Conservation (phyloP, 2,797 vertebrate genomes). For the Anomalospiza imberbis region DNA sequence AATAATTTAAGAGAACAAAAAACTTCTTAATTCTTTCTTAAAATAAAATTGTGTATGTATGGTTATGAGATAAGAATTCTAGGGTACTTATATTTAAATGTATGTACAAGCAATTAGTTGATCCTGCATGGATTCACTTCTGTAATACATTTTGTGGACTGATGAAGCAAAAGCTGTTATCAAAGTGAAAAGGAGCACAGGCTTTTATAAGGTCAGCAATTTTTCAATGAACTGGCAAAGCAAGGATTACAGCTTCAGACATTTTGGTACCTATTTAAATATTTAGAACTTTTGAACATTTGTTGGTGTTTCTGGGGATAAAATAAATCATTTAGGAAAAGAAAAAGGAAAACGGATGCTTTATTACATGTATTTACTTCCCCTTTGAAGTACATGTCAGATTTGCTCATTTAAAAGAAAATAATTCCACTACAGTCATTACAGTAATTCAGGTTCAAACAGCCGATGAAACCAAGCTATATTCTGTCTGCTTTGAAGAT, state of each 20-base stretch:
- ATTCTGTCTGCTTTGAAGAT: slow-evolving; percentile 65
- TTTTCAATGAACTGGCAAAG: slow-evolving; percentile 37
- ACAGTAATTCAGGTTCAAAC: slow-evolving; percentile 69
- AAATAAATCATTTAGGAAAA: slow-evolving; percentile 63
- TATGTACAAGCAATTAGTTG: slow-evolving; percentile 24
- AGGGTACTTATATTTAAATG: slow-evolving; percentile 9
- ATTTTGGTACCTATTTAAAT: slow-evolving; percentile 48
- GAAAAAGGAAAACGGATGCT: slow-evolving; percentile 5
- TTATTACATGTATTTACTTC: slow-evolving; percentile 69
- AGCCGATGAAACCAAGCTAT: slow-evolving; percentile 41
- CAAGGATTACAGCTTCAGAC: slow-evolving; percentile 54
- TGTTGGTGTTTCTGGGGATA: slow-evolving; percentile 55
- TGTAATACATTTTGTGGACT: slow-evolving; percentile 23
- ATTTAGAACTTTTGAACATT: slow-evolving; percentile 56
- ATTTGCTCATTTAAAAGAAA: slow-evolving; percentile 66
- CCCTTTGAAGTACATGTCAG: slow-evolving; percentile 64
- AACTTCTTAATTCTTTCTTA: slow-evolving; percentile 14
- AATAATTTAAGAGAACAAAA: slow-evolving; percentile 30
- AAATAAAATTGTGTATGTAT: not conserved
- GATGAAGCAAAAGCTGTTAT: slow-evolving; percentile 43
- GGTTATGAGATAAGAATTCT: not conserved
- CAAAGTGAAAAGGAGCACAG: slow-evolving; percentile 25
- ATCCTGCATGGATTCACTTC: slow-evolving; percentile 12
- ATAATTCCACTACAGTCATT: slow-evolving; percentile 68
- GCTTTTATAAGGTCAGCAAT: slow-evolving; percentile 54